phyloP scores from a whole-genome alignment of 2,888 invertebrate genomes.

The Dynastes hyllus region DNA sequence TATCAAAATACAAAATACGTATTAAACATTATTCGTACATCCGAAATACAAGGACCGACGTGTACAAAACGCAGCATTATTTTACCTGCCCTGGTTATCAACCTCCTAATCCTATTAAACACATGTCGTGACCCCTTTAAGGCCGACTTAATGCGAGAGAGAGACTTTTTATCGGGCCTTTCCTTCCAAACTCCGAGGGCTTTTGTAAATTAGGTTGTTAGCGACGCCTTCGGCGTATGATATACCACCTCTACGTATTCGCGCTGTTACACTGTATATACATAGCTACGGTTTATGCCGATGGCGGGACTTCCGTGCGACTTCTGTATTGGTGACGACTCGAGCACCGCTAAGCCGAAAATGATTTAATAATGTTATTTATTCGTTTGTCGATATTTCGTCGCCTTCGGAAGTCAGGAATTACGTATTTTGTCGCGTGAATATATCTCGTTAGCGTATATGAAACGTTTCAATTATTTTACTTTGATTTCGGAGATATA shows the following conservation, averaged over 20 bases:
- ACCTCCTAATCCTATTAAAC: slow-evolving; percentile 48
- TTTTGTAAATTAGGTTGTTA: slow-evolving; percentile 41
- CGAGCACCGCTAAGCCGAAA: slow-evolving; percentile 23
- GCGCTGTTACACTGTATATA: background rate
- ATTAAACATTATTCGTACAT: slow-evolving; percentile 3
- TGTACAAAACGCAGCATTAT: slow-evolving; percentile 23
- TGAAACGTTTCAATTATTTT: slow-evolving; percentile 13
- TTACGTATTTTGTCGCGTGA: slow-evolving; percentile 1
- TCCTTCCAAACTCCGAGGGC: slow-evolving; percentile 17
- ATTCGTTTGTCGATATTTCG: slow-evolving; percentile 40
- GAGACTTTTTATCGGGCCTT: slow-evolving; percentile 34
- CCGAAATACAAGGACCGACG: slow-evolving; percentile 3
- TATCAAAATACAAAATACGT: background rate
- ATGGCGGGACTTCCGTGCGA: slow-evolving; percentile 9
- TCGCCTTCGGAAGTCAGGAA: slow-evolving; percentile 17
- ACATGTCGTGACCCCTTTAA: slow-evolving; percentile 51
- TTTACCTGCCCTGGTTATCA: slow-evolving; percentile 43
- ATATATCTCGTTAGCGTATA: background rate
- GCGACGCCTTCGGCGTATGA: slow-evolving; percentile 36
- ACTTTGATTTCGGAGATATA: too few relatives aligned
- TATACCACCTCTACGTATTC: slow-evolving; percentile 17
- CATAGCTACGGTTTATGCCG: background rate
- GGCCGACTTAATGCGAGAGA: slow-evolving; percentile 39
- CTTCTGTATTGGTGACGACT: slow-evolving; percentile 7
- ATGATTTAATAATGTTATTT: slow-evolving; percentile 42